Percentiles rank a stretch among this genome's conserved stretches.
These are phyloP conservation scores for Nymphalis c-album DNA, from an alignment of 2,888 invertebrate species.

Conservation along the genomic window DNA sequence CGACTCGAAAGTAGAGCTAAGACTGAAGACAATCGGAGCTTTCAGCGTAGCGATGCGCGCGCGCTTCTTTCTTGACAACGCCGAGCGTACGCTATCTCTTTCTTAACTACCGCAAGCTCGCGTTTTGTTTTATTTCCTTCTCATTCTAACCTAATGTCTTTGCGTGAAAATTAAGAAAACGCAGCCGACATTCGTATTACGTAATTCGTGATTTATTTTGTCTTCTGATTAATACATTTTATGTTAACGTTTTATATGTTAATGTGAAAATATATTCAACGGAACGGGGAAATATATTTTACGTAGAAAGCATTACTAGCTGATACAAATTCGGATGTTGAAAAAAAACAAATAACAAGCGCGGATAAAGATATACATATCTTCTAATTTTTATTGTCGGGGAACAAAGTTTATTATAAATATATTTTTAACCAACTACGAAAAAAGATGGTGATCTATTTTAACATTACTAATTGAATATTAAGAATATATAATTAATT, in stretches of 20 bases:
- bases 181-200: slow-evolving; percentile 54
- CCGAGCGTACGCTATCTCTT: slow-evolving; percentile 48
- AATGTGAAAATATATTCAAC: slow-evolving; percentile 54
- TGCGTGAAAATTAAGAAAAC: slow-evolving; percentile 70
- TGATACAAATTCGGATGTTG: slow-evolving; percentile 4
- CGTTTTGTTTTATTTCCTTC: slow-evolving; percentile 47
- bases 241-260: slow-evolving; percentile 63
- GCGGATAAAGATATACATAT: not conserved
- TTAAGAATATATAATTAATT: too few relatives aligned
- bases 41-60: slow-evolving; percentile 68
- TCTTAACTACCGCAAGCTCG: slow-evolving; percentile 40
- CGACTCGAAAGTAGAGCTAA: slow-evolving; percentile 60
- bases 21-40: slow-evolving; percentile 67
- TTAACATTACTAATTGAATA: too few relatives aligned
- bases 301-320: slow-evolving; percentile 23
- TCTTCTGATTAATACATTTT: slow-evolving; percentile 67
- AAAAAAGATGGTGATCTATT: too few relatives aligned
- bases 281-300: slow-evolving; percentile 28
- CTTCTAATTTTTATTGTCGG: not conserved
- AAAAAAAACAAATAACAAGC: slow-evolving; percentile 8
- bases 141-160: slow-evolving; percentile 51
- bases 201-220: slow-evolving; percentile 73
- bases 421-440: too few relatives aligned
- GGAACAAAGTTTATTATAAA: too few relatives aligned
- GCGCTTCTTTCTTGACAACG: slow-evolving; percentile 47